Base-by-base conservation (phyloP, 23 tunicate species). In the Aplidium turbinatum region DNA sequence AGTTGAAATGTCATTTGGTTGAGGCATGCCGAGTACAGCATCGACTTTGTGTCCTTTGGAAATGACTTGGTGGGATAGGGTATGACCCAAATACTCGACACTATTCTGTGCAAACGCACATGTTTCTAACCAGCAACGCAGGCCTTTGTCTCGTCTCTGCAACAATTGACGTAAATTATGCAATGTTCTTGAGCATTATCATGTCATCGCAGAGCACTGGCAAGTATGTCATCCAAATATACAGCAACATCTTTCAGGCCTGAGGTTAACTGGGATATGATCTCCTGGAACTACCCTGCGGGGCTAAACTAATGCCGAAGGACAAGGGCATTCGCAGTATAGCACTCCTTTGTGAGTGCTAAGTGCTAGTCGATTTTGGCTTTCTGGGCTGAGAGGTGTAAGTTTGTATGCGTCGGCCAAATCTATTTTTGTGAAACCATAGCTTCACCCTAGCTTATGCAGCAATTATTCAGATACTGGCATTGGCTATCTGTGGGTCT, bases 141-240 rank as follows among this genome's bases (percentile, higher is more conserved):
- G 47, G 2, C 78, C 78, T 3, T 72, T 52, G 29, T 75, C 55
- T 3, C 27, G 55, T 34, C 52, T 36, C 22, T 35, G 78, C 27
- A 50, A 30, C 23, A 31, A 22, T 52, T 50, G 78, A 76, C 47
- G 64, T 32, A 72, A 20, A 54, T 72, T 72, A 20, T 72, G 11
- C 25, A 52, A 60, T 58, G 65, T 28, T 56, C 77, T 60, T 40
- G n/a, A 38, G 81, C 56, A 39, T 69, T 36, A 4, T 57, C 31
- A 3, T 71, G n/a, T n/a, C n/a, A n/a, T n/a, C n/a, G n/a, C n/a
- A n/a, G n/a, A n/a, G n/a, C 71, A 25, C 81, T 76, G 22, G 27
- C 81, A 18, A 76, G 57, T 24, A 61, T 38, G 35, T 76, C 81
- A 76, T 76, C 71, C 57, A 60, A 29, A 39, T 76, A 76, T 4